phyloP scores from a whole-genome alignment of 1,140 invertebrate species.

The Eufriesea mexicana region DNA sequence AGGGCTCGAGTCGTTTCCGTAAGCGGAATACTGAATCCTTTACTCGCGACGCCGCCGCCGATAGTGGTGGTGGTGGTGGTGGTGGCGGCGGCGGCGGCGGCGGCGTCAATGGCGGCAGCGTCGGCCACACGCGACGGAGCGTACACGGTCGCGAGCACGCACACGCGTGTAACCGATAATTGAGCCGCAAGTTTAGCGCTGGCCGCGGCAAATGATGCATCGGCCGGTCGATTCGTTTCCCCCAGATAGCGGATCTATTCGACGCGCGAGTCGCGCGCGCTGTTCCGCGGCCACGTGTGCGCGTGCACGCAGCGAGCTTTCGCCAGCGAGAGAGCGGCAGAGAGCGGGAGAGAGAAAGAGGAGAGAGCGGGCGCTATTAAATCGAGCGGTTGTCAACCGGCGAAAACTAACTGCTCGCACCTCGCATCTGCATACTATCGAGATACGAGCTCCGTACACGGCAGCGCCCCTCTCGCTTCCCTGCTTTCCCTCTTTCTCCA shows the following conservation, averaged over 20 bases:
- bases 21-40: constrained; percentile 26
- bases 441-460: constrained; percentile 61
- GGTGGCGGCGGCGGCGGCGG: too few relatives aligned
- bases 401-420: constrained; percentile 72
- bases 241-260: constrained; percentile 73
- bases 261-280: constrained; percentile 58
- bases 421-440: constrained; percentile 75
- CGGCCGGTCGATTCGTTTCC: constrained; percentile 72
- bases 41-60: neutral
- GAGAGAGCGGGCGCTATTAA: constrained; percentile 58
- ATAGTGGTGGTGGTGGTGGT: too few relatives aligned
- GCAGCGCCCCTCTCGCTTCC: constrained; percentile 27
- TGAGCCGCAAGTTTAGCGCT: constrained; percentile 69
- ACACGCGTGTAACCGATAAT: constrained; percentile 64
- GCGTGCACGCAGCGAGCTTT: constrained; percentile 45
- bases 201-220: constrained; percentile 74
- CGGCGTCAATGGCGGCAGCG: neutral
- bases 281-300: constrained; percentile 12
- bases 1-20: constrained; percentile 4
- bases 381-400: constrained; percentile 71
- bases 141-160: neutral
- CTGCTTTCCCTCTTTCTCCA: neutral
- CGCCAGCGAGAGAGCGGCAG: constrained; percentile 15
- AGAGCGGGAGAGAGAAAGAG: constrained; percentile 14
- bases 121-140: neutral